These are phyloP conservation scores for Centropristis striata DNA, from an alignment of 2,113 vertebrate genomes.

Conservation along the genomic window DNA sequence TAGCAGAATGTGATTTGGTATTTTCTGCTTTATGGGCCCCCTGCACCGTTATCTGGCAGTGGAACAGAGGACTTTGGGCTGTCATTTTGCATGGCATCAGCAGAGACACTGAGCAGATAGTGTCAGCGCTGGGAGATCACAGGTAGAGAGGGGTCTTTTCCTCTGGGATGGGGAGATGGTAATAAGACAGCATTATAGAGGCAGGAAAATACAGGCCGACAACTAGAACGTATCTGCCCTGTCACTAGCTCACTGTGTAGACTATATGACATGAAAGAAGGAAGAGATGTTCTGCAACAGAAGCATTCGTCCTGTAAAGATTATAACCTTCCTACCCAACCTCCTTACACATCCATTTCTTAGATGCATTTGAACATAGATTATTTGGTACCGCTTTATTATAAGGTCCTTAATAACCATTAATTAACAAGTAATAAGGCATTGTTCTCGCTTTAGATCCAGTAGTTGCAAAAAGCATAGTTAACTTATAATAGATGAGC, in stretches of 20 bases:
- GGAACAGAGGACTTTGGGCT: constrained; percentile 72
- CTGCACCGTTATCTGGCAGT: constrained; percentile 61
- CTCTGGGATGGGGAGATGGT: constrained; percentile 58
- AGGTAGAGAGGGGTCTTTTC: constrained; percentile 72
- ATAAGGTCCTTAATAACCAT: no score
- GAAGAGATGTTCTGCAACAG: constrained; percentile 26
- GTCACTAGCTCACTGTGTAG: constrained; percentile 39
- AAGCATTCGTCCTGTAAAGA: constrained; percentile 2
- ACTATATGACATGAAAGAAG: constrained; percentile 39
- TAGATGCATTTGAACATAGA: background rate
- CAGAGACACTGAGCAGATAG: constrained; percentile 71
- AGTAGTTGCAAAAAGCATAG: no score
- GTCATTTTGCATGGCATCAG: constrained; percentile 79
- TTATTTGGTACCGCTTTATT: no score
- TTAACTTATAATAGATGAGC: no score
- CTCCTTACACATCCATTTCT: background rate
- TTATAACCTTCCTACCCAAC: background rate
- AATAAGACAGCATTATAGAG: constrained; percentile 71
- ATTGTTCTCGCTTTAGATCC: no score
- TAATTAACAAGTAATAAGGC: no score
- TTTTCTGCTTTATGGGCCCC: constrained; percentile 69
- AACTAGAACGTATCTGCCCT: constrained; percentile 55
- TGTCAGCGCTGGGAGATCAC: constrained; percentile 76
- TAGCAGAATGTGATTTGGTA: constrained; percentile 77
- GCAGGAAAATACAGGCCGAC: constrained; percentile 50